Evolutionary conservation across 1,140 invertebrate species (phyloP), one percentile per base, ranked within the genome.

Genomic region (Zaprionus ornatus): DNA sequence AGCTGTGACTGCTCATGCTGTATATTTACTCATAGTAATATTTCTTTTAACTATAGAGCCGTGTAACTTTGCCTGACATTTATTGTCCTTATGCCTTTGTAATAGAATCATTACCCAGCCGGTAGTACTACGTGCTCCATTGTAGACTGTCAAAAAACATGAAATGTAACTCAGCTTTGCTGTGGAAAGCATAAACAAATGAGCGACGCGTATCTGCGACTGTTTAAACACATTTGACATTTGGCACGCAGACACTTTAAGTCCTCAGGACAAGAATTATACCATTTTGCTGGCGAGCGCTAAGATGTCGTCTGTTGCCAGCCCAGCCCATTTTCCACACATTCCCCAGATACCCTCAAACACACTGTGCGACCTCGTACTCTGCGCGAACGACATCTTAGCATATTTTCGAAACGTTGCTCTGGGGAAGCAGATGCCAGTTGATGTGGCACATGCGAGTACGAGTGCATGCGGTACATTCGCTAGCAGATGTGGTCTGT

Each of bases 371-470:
- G 40, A 45, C 15, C n/a, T 45, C n/a, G n/a, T 17, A 37, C 40
- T 45, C 54, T 76, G 45, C 71, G 63, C 76, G 63, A 83, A 63
- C 72, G 75, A 78, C 82, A 75, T 72, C 62, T 77, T 81, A 74
- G 82, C 74, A 85, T 85, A 85, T 85, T 81, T 79, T 77, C 63
- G 64, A 54, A 65, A 66, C 76, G 71, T 68, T 29, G 73, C 77
- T 80, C 75, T 72, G 79, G 70, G 72, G 71, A 57, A 83, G 75
- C 71, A 80, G 66, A 54, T 77, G 66, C 60, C 80, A 76, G 62
- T 77, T 57, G 35, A 37, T 29, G 67, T 55, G 45, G 56, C 35
- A 48, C 15, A 29, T 48, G 21, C 17, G 19, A 29, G 45, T 13
- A 37, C 15, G 29, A 4, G 7, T 56, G 21, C 17, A 59, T 35